Conservation (phyloP, 2,888 invertebrate species). For the Ophion costatus region DNA sequence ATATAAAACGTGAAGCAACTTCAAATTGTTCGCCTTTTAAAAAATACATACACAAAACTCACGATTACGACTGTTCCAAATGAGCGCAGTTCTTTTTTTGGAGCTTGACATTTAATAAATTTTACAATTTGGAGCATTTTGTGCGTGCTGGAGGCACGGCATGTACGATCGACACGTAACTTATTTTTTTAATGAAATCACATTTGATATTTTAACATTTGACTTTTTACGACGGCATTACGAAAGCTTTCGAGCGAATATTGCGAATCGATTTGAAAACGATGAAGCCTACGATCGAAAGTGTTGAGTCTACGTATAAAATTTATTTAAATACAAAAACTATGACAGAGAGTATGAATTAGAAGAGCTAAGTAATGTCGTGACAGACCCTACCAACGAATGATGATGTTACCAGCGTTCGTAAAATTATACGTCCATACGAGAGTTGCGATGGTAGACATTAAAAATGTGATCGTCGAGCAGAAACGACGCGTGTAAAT, state of each 20-base stretch:
- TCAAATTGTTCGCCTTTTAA: slow-evolving; percentile 27
- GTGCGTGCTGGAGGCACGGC: not conserved
- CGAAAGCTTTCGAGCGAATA: slow-evolving; percentile 7
- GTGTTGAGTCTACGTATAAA: slow-evolving; percentile 28
- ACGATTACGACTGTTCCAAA: slow-evolving; percentile 26
- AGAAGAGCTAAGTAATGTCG: not conserved
- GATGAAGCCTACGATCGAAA: slow-evolving; percentile 42
- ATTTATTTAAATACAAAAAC: slow-evolving; percentile 6
- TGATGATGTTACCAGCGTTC: slow-evolving; percentile 54
- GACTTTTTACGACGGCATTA: not conserved
- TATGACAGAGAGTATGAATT: slow-evolving; percentile 8
- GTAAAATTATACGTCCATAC: slow-evolving; percentile 55
- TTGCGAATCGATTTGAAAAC: slow-evolving; percentile 9
- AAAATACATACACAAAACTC: slow-evolving; percentile 20
- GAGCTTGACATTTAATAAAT: slow-evolving; percentile 6
- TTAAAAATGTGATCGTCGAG: slow-evolving; percentile 56
- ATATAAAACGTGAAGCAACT: slow-evolving; percentile 34
- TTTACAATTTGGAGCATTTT: not conserved
- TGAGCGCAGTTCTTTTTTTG: not conserved
- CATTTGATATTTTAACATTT: not conserved
- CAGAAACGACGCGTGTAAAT: slow-evolving; percentile 62
- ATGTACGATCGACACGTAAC: not conserved
- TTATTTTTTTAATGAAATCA: slow-evolving; percentile 28
- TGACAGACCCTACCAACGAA: slow-evolving; percentile 17
- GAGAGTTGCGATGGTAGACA: slow-evolving; percentile 49